Percentiles rank a stretch among this genome's conserved stretches.
These are phyloP conservation scores for Mystacides longicornis DNA, from an alignment of 2,888 invertebrate species.

Conservation along the genomic window DNA sequence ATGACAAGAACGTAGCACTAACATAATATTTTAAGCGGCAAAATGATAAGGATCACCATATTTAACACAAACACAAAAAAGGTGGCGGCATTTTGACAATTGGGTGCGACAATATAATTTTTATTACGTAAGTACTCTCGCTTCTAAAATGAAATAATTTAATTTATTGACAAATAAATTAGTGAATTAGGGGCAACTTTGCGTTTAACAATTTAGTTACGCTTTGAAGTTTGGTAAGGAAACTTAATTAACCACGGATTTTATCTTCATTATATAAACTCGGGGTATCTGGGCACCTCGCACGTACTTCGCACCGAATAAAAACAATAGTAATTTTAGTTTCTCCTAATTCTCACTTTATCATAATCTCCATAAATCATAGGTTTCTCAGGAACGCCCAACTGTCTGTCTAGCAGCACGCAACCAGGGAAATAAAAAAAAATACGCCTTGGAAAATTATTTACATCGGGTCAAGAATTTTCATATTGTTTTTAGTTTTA, in stretches of 20 bases:
- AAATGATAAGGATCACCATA: not conserved
- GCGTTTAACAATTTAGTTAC: not conserved
- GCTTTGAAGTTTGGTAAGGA: not conserved
- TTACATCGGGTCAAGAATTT: too few species aligned
- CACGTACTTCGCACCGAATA: not conserved
- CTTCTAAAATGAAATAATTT: not conserved
- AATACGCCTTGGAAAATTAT: too few species aligned
- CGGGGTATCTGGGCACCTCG: not conserved
- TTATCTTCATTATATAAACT: constrained; percentile 1
- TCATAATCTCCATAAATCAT: constrained; percentile 1
- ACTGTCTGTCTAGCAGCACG: not conserved
- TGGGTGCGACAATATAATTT: not conserved
- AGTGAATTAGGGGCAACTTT: not conserved
- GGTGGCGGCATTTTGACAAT: not conserved
- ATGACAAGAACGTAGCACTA: too few species aligned
- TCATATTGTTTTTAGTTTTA: too few species aligned
- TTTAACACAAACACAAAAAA: not conserved
- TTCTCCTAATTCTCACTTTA: not conserved
- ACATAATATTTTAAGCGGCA: too few species aligned
- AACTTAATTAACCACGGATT: not conserved
- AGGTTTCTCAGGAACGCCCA: not conserved
- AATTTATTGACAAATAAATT: not conserved
- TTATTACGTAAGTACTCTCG: not conserved
- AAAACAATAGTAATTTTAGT: not conserved
- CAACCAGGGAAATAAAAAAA: too few species aligned